phyloP scores from a whole-genome alignment of 2,888 invertebrate species.

The Lochmaea crataegi region DNA sequence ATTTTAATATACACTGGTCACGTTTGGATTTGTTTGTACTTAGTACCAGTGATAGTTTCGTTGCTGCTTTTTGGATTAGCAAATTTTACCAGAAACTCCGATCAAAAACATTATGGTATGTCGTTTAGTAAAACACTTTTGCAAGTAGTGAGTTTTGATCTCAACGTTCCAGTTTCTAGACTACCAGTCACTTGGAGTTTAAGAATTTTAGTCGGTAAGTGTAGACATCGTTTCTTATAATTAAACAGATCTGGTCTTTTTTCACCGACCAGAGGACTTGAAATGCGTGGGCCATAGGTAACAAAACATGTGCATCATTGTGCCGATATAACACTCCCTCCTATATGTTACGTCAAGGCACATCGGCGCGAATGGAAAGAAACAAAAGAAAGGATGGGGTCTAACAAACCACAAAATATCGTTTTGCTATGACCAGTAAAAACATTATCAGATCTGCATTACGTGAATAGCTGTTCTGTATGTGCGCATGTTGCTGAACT shows the following conservation, averaged over 20 bases:
- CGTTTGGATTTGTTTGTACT: not conserved
- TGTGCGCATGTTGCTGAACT: too few relatives aligned
- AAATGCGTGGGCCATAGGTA: too few relatives aligned
- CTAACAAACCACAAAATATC: too few relatives aligned
- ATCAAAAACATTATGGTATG: not conserved
- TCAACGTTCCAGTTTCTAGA: not conserved
- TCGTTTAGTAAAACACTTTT: not conserved
- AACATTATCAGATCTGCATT: too few relatives aligned
- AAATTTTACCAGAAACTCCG: not conserved
- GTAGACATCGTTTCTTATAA: not conserved
- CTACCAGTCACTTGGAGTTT: constrained; percentile 12
- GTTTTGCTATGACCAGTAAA: too few relatives aligned
- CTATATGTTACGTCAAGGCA: too few relatives aligned
- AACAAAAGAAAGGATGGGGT: too few relatives aligned
- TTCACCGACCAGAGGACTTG: too few relatives aligned
- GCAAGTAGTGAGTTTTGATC: not conserved
- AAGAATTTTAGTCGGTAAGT: constrained; percentile 4
- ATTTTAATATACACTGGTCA: not conserved
- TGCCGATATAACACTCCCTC: too few relatives aligned
- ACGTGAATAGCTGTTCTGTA: too few relatives aligned
- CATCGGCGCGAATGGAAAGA: too few relatives aligned
- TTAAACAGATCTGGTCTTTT: not conserved
- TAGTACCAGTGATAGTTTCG: not conserved
- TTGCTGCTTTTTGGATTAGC: not conserved
- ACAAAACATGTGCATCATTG: too few relatives aligned